Evolutionary conservation across 2,888 invertebrate species (phyloP), one percentile per base, ranked within the genome.

Genomic region (Habrosyne pyritoides): DNA sequence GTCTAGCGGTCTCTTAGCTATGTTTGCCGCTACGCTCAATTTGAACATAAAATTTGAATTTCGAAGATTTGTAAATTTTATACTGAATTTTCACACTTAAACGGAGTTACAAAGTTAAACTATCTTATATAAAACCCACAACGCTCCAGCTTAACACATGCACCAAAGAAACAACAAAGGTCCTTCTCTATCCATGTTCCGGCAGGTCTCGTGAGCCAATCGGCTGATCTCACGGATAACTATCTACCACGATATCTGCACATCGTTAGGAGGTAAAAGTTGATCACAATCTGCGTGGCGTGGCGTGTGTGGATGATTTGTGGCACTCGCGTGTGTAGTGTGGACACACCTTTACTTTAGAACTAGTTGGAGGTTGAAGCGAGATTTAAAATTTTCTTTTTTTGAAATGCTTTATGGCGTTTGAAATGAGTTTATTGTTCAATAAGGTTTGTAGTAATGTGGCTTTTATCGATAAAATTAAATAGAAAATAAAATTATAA

Each of bases 301-400:
- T 42, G 42, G 66, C 65, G 66, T 65, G 69, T 68, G 68, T 59
- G 60, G 66, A 72, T 73, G 73, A 72, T 72, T 73, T 69, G 73
- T 67, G 71, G 66, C 48, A 21, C 24, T 42, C 18, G 42, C 42
- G 42, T 42, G 42, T 42, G 18, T n/a, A 42, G 53, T 64, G 36
- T 57, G 67, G 47, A 54, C 61, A 57, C 59, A 60, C 60, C 62
- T 62, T 65, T 67, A 57, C 52, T 59, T 26, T 50, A 59, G 54
- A 58, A 14, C 54, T 21, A 42, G 42, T 42, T 42, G 2, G 36
- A 14, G 18, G 2, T 18, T 14, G 14, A n/a, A 36, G 36, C 36
- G 36, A 14, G 36, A n/a, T 36, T 5, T 36, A 6, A 8, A 6
- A 14, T 36, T 8, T 36, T 42, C 8, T 42, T 18, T 33, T 42